Conservation (phyloP, 1,140 invertebrate genomes). For the Chymomyza costata region DNA sequence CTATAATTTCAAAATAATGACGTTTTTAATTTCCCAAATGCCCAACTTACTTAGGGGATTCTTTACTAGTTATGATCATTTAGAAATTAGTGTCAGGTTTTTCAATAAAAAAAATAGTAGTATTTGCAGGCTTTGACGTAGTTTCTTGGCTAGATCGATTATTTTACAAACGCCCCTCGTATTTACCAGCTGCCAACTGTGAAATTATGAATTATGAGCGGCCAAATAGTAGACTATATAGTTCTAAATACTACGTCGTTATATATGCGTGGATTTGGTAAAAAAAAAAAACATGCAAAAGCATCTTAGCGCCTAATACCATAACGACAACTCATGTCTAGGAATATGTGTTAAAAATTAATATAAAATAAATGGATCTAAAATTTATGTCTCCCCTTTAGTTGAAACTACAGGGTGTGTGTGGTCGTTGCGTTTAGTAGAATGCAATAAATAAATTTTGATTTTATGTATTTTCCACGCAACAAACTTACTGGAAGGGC, state of each 20-base stretch:
- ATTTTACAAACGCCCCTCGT: too few relatives aligned
- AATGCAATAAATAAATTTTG: constrained; percentile 63
- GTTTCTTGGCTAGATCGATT: too few relatives aligned
- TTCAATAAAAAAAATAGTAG: too few relatives aligned
- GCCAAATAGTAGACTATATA: constrained; percentile 6
- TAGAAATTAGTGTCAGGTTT: too few relatives aligned
- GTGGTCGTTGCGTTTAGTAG: constrained; percentile 20
- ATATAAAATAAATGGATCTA: constrained; percentile 27
- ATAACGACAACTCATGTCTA: constrained; percentile 5
- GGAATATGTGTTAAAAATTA: too few relatives aligned
- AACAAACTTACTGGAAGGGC: neutral
- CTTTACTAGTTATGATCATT: too few relatives aligned
- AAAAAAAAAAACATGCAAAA: constrained; percentile 2
- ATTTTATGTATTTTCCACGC: constrained; percentile 37
- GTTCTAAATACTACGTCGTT: too few relatives aligned
- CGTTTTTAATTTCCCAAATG: too few relatives aligned
- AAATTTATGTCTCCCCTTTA: constrained; percentile 24
- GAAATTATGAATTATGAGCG: constrained; percentile 59
- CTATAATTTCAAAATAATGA: too few relatives aligned
- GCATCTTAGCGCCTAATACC: neutral
- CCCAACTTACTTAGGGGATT: too few relatives aligned
- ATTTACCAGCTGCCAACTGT: constrained; percentile 5
- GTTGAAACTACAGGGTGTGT: too few relatives aligned
- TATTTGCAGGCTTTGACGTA: too few relatives aligned
- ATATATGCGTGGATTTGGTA: neutral